Percentiles rank a stretch among this genome's conserved stretches.
Evolutionary conservation across 2,797 vertebrate species (phyloP).

Genomic region (Anguilla pacifica): DNA sequence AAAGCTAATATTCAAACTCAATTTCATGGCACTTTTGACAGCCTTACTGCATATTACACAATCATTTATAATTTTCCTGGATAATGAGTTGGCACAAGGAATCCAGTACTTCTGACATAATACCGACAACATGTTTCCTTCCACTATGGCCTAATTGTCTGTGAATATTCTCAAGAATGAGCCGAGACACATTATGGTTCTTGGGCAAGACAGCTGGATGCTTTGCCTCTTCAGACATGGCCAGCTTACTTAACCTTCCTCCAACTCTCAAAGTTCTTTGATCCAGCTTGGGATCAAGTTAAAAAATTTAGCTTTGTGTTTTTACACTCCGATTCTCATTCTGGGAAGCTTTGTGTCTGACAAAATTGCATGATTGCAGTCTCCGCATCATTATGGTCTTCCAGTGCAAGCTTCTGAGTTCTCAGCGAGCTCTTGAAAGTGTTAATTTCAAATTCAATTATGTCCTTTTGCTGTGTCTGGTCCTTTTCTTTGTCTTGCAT

Average conservation of each 20-base stretch:
- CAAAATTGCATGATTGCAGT: background rate
- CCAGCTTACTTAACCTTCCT: conserved; percentile 1
- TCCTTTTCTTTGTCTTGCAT: background rate
- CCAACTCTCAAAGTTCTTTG: background rate
- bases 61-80: background rate
- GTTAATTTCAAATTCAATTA: background rate
- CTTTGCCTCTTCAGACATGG: background rate
- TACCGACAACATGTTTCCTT: background rate
- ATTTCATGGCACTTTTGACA: no score
- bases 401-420: background rate
- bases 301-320: background rate
- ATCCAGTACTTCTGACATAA: no score
- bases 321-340: no score
- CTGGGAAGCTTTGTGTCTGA: background rate
- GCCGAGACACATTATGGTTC: background rate
- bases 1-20: no score
- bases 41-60: background rate
- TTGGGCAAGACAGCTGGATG: background rate
- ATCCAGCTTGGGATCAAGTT: no score
- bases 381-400: background rate
- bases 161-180: background rate
- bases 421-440: no score
- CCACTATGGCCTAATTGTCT: background rate
- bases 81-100: background rate
- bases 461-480: no score